Percentiles rank a stretch among this genome's conserved stretches.
Conservation (phyloP, 2,797 vertebrate species). For the Acipenser ruthenus region DNA sequence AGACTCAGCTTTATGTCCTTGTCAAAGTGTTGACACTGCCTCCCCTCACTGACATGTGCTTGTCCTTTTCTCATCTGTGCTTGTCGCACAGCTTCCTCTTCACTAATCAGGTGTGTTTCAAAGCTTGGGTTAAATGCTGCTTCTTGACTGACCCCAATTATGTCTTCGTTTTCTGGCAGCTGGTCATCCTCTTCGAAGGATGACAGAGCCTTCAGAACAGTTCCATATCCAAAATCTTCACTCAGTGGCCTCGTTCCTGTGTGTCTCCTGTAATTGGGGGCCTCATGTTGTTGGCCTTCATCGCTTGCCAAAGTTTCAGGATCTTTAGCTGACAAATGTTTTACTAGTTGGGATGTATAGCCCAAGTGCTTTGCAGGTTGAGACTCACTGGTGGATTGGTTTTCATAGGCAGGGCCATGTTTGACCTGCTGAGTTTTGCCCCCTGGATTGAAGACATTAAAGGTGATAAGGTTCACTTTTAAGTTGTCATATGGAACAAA, state of each 20-base stretch:
- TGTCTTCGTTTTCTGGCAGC: not conserved
- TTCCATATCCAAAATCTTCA: not conserved
- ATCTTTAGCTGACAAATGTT: not conserved
- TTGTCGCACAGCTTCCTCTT: not conserved
- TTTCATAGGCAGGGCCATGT: not conserved
- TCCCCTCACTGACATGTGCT: not conserved
- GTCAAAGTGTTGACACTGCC: not conserved
- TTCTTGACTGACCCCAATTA: not conserved
- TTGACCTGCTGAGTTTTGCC: not conserved
- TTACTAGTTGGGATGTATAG: conserved; percentile 6
- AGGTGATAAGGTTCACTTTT: conserved; percentile 8
- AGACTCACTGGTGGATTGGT: not conserved
- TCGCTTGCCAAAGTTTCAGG: not conserved
- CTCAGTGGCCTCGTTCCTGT: not conserved
- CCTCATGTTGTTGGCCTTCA: not conserved
- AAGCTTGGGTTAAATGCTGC: not conserved
- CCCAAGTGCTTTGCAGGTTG: no score
- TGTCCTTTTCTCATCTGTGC: not conserved
- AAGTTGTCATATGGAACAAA: conserved; percentile 1
- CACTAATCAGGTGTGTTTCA: not conserved
- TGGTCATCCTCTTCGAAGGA: not conserved
- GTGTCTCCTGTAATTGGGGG: not conserved
- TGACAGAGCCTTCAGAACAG: conserved; percentile 4
- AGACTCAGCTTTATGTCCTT: conserved; percentile 13
- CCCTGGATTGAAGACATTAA: not conserved